Conservation (phyloP, 1,140 invertebrate genomes). For the Schlechtendalia chinensis region DNA sequence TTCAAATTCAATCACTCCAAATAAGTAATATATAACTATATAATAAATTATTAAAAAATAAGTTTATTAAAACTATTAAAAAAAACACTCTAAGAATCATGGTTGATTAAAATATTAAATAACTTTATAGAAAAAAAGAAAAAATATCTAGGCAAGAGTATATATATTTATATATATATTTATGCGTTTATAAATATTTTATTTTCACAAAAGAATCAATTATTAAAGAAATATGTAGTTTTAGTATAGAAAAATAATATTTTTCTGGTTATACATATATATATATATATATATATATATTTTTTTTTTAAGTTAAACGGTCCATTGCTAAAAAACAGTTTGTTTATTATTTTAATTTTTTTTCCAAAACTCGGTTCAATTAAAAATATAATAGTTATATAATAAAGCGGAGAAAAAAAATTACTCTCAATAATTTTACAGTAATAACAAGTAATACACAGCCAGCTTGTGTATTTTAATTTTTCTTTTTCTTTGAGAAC, state of each 20-base stretch:
- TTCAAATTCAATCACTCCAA: constrained; percentile 25
- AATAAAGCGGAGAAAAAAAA: not conserved
- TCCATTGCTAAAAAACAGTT: not conserved
- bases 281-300: too few relatives aligned
- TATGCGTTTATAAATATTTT: not conserved
- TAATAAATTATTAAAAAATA: constrained; percentile 49
- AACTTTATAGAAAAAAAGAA: constrained; percentile 45
- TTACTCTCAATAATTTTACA: not conserved
- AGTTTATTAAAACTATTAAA: constrained; percentile 43
- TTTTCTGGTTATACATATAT: not conserved
- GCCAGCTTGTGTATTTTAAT: constrained; percentile 2
- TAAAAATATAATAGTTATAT: not conserved
- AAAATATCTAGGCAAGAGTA: constrained; percentile 43
- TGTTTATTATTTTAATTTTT: too few relatives aligned
- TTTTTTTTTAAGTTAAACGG: not conserved
- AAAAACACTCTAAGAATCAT: constrained; percentile 47
- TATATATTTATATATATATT: not conserved
- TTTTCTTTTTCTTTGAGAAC: not conserved
- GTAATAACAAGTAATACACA: constrained; percentile 21
- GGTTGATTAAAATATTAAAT: constrained; percentile 45
- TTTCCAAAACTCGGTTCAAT: not conserved
- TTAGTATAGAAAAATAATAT: constrained; percentile 42
- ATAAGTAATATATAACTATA: constrained; percentile 48
- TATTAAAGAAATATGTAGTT: constrained; percentile 37
- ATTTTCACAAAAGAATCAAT: constrained; percentile 15